Base-by-base conservation (phyloP, 2,113 vertebrate species). In the Zosterops pallidus region DNA sequence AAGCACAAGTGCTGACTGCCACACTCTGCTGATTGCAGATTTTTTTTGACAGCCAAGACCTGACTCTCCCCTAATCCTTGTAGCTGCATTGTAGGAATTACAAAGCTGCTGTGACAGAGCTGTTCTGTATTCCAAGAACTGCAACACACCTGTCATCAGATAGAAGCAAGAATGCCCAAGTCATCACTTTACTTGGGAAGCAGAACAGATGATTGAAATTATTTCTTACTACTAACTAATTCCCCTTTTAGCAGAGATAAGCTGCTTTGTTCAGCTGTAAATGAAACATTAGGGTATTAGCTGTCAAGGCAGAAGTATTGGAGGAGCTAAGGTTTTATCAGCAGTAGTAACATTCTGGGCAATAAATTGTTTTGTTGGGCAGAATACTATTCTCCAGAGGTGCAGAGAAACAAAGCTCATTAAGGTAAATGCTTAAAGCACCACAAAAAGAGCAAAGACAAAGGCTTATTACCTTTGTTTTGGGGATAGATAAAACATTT, bases 221-320 rank as follows among this genome's bases (percentile, higher is more conserved):
- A 98, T 98, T 98, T 97, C 97, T 98, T 96, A 93, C 96, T 95
- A 95, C 98, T 98, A 96, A 98, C 98, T 98, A 98, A 98, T 98
- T 98, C 98, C 95, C 95, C 97, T 97, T 98, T 98, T 98, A 98
- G 97, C 96, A 96, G 95, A 97, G 97, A 98, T 98, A 98, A 98
- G 97, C 97, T 90, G 94, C 97, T 98, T 98, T 98, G 97, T 98
- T 98, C 97, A 92, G 97, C 97, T 98, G 97, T 98, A 98, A 98
- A 98, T 97, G 98, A 98, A 98, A 98, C 98, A 98, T 98, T 97
- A 97, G 97, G 97, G 97, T 98, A 98, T 98, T 98, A 98, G 95
- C 97, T 97, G 97, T 97, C 97, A 98, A 98, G 96, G 83, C 96
- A 97, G 95, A 98, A 98, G 97, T 98, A 97, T 97, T 96, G 97